Conservation (phyloP, 2,888 invertebrate genomes). For the Drosophila setosimentum region DNA sequence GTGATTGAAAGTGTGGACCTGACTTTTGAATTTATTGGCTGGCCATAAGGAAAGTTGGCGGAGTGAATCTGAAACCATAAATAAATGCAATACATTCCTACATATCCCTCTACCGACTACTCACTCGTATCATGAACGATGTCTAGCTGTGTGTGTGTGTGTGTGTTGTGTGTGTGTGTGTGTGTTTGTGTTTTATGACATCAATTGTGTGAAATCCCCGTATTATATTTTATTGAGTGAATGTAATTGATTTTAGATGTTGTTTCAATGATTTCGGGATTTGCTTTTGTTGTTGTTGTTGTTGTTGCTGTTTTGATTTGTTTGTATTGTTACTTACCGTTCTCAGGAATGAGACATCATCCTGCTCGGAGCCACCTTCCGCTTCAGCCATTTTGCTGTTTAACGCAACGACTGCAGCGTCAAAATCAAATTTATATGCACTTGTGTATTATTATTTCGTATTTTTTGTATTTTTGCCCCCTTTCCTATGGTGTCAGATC, state of each 20-base stretch:
- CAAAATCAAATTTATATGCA: slow-evolving; percentile 49
- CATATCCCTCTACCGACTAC: slow-evolving; percentile 27
- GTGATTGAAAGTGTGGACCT: slow-evolving; percentile 77
- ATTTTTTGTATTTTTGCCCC: slow-evolving; percentile 45
- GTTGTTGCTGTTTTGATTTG: too few relatives aligned
- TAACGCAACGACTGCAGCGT: slow-evolving; percentile 76
- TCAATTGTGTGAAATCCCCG: slow-evolving; percentile 77
- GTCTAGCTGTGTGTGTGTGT: slow-evolving; percentile 6
- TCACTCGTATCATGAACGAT: not conserved
- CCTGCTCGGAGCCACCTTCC: slow-evolving; percentile 98
- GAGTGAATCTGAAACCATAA: slow-evolving; percentile 43
- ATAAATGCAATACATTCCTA: slow-evolving; percentile 50
- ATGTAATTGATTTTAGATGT: slow-evolving; percentile 82
- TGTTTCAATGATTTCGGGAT: slow-evolving; percentile 37
- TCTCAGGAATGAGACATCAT: slow-evolving; percentile 99
- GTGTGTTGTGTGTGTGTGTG: too few relatives aligned
- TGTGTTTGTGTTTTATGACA: slow-evolving; percentile 68
- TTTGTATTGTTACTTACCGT: slow-evolving; percentile 90
- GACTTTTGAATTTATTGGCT: slow-evolving; percentile 75
- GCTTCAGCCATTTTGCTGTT: slow-evolving; percentile 92
- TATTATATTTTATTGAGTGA: slow-evolving; percentile 80
- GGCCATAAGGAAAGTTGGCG: slow-evolving; percentile 75
- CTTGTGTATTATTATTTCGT: slow-evolving; percentile 53
- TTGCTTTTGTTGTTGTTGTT: not conserved
- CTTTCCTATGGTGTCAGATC: slow-evolving; percentile 21